Evolutionary conservation across 2,113 vertebrate genomes (phyloP).

Genomic region (Australoheros scitulus): DNA sequence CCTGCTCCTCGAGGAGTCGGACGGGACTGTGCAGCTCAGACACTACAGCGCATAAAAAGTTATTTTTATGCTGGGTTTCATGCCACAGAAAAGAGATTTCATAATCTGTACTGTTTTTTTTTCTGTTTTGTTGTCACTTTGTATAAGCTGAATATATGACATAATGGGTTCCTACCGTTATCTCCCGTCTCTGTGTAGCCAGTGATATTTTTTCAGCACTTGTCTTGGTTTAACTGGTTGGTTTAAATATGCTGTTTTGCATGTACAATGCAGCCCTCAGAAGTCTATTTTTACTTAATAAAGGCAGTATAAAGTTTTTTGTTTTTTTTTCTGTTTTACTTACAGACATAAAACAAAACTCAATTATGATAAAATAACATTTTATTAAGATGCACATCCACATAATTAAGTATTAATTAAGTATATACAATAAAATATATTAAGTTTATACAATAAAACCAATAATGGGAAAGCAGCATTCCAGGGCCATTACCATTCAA

Average conservation of each 20-base stretch:
- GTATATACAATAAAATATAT: background rate
- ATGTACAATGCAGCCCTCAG: slow-evolving; percentile 71
- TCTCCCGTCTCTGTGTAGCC: slow-evolving; percentile 47
- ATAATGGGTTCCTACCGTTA: slow-evolving; percentile 35
- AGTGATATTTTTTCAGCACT: slow-evolving; percentile 49
- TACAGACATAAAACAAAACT: background rate
- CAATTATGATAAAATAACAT: slow-evolving; percentile 21
- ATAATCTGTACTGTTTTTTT: slow-evolving; percentile 23
- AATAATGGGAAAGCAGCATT: slow-evolving; percentile 57
- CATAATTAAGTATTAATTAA: slow-evolving; percentile 24
- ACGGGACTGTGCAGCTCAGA: slow-evolving; percentile 55
- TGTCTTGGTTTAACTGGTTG: slow-evolving; percentile 35
- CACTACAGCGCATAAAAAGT: slow-evolving; percentile 22
- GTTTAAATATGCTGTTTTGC: slow-evolving; percentile 61
- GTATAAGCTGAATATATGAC: slow-evolving; percentile 64
- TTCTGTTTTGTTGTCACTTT: slow-evolving; percentile 54
- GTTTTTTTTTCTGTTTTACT: background rate
- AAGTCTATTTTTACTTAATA: slow-evolving; percentile 79
- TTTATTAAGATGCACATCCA: slow-evolving; percentile 54
- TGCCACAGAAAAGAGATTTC: slow-evolving; percentile 26
- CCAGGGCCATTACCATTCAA: slow-evolving; percentile 18
- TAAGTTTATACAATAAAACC: slow-evolving; percentile 14
- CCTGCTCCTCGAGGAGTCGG: slow-evolving; percentile 33
- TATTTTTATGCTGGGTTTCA: slow-evolving; percentile 44
- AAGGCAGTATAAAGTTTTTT: slow-evolving; percentile 67